Conservation (phyloP, 1,140 invertebrate genomes). For the Zophobas morio region DNA sequence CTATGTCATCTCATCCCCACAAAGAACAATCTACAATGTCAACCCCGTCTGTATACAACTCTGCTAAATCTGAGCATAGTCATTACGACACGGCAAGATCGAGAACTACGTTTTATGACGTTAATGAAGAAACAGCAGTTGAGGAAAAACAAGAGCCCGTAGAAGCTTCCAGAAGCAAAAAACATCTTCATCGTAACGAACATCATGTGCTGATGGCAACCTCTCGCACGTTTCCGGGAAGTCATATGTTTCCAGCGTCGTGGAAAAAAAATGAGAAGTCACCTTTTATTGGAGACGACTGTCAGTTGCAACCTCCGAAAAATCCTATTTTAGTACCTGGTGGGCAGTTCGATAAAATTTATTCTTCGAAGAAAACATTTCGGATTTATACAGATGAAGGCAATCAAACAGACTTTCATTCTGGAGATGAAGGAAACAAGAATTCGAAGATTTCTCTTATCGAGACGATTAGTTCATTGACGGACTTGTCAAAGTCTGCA, state of each 20-base stretch:
- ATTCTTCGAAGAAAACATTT: constrained; percentile 6
- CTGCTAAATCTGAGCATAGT: no score
- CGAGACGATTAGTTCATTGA: constrained; percentile 20
- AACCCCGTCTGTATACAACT: background rate
- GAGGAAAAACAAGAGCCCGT: background rate
- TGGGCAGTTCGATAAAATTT: background rate
- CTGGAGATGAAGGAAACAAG: background rate
- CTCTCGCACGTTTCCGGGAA: no score
- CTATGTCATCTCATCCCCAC: no score
- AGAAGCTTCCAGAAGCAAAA: background rate
- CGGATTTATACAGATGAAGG: constrained; percentile 6
- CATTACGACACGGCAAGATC: no score
- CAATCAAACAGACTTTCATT: background rate
- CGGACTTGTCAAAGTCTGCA: background rate
- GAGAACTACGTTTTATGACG: background rate
- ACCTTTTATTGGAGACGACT: background rate
- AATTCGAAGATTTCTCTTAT: background rate
- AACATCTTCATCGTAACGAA: no score
- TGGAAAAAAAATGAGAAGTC: no score
- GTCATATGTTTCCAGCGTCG: no score
- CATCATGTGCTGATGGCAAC: no score
- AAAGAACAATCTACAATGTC: background rate
- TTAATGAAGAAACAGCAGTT: background rate
- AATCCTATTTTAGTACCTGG: background rate
- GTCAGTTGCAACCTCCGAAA: background rate